phyloP scores from a whole-genome alignment of 2,113 vertebrate genomes.

The Girardinichthys multiradiatus region DNA sequence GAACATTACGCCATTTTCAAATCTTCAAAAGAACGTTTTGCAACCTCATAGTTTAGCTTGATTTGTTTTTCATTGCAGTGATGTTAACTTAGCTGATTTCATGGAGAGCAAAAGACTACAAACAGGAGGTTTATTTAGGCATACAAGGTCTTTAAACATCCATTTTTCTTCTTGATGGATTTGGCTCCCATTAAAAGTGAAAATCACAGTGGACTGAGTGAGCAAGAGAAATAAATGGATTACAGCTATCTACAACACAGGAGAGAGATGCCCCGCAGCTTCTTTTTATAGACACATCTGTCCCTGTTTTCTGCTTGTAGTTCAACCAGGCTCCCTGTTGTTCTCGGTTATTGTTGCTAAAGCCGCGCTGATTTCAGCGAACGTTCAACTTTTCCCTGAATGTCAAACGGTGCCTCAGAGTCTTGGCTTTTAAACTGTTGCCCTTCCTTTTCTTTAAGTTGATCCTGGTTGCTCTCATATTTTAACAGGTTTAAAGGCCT shows the following conservation, averaged over 20 bases:
- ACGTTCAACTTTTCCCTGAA: slow-evolving; percentile 58
- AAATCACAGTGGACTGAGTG: slow-evolving; percentile 21
- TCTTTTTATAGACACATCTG: slow-evolving; percentile 68
- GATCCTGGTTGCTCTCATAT: slow-evolving; percentile 50
- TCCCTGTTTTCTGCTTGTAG: slow-evolving; percentile 60
- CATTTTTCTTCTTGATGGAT: slow-evolving; percentile 56
- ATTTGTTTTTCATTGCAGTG: slow-evolving; percentile 37
- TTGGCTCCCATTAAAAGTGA: slow-evolving; percentile 40
- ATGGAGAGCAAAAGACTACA: slow-evolving; percentile 49
- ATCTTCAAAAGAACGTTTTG: slow-evolving; percentile 21
- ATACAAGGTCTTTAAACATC: slow-evolving; percentile 31
- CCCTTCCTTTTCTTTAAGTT: slow-evolving; percentile 54
- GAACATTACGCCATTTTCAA: slow-evolving; percentile 1
- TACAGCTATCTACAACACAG: slow-evolving; percentile 43
- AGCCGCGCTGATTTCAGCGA: slow-evolving; percentile 52
- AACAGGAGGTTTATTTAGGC: slow-evolving; percentile 43
- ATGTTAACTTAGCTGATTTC: slow-evolving; percentile 42
- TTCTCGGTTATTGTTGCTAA: slow-evolving; percentile 63
- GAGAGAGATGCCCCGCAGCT: slow-evolving; percentile 34
- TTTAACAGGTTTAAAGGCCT: slow-evolving; percentile 72
- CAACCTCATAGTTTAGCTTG: slow-evolving; percentile 26
- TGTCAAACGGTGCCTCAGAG: slow-evolving; percentile 38
- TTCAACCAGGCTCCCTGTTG: slow-evolving; percentile 48
- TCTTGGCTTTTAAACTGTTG: slow-evolving; percentile 49
- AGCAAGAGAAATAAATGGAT: slow-evolving; percentile 55